Conservation (phyloP, 2,797 vertebrate species). For the Hoplostethus atlanticus region DNA sequence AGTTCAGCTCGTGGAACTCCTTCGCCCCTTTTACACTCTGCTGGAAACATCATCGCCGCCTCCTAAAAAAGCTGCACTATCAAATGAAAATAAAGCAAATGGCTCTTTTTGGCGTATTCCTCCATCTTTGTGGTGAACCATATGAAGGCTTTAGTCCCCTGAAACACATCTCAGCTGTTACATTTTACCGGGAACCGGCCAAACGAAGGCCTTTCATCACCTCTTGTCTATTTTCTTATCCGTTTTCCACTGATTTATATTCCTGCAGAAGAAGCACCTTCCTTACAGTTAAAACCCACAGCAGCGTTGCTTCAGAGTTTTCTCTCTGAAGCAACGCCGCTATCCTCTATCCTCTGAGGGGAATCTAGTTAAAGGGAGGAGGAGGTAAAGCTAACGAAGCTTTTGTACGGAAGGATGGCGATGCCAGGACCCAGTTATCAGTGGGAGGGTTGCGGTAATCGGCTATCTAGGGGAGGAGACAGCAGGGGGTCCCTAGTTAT, state of each 20-base stretch:
- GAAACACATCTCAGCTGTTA: constrained; percentile 22
- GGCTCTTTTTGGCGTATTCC: not conserved
- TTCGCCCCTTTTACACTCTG: constrained; percentile 36
- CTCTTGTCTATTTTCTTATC: constrained; percentile 30
- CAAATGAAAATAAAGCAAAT: constrained; percentile 31
- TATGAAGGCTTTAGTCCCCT: constrained; percentile 40
- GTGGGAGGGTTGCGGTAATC: constrained; percentile 65
- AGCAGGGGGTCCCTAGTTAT: constrained; percentile 59
- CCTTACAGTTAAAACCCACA: not conserved
- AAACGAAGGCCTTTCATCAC: constrained; percentile 61
- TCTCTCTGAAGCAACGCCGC: constrained; percentile 11
- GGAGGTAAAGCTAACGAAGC: constrained; percentile 38
- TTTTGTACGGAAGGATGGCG: constrained; percentile 30
- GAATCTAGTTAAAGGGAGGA: constrained; percentile 30
- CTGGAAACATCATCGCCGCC: constrained; percentile 8
- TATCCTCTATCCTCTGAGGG: constrained; percentile 16
- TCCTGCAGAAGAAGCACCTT: constrained; percentile 26
- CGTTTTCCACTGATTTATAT: constrained; percentile 27
- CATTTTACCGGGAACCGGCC: not conserved
- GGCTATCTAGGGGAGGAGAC: constrained; percentile 39
- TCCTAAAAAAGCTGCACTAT: too few relatives aligned
- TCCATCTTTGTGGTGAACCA: not conserved
- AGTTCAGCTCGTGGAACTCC: constrained; percentile 50
- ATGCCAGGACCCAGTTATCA: constrained; percentile 55
- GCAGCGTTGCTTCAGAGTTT: constrained; percentile 7